A percentile compares a stretch with the other conserved stretches of the same genome.
Conservation (phyloP, 2,797 vertebrate genomes). For the Euthynnus affinis region DNA sequence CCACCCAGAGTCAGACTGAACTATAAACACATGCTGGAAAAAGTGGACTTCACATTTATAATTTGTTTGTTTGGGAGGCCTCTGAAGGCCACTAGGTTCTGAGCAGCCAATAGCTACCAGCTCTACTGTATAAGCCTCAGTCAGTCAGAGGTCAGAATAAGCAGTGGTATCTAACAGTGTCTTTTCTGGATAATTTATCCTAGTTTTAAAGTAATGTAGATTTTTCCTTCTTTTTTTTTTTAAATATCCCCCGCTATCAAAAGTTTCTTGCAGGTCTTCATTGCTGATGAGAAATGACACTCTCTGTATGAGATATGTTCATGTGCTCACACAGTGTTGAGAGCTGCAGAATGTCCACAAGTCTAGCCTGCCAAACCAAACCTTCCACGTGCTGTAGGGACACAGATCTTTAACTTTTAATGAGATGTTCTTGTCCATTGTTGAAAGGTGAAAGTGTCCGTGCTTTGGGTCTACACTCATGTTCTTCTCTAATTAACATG, state of each 20-base stretch:
- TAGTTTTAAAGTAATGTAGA: neutral
- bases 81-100: neutral
- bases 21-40: neutral
- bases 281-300: neutral
- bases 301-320: neutral
- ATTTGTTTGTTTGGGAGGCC: neutral
- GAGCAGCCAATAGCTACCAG: neutral
- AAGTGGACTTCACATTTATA: neutral
- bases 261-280: neutral
- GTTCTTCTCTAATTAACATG: constrained; percentile 76
- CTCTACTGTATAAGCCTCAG: neutral
- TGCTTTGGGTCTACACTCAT: constrained; percentile 50
- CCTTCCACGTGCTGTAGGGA: constrained; percentile 5
- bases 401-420: constrained; percentile 70
- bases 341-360: constrained; percentile 1
- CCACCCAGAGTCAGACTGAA: neutral
- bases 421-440: constrained; percentile 54
- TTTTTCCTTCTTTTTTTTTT: neutral
- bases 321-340: constrained; percentile 2
- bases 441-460: constrained; percentile 44
- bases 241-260: neutral
- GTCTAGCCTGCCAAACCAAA: constrained; percentile 10
- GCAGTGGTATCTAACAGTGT: neutral
- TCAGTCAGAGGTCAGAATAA: neutral
- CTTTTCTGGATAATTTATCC: neutral